phyloP scores from a whole-genome alignment of 2,797 vertebrate genomes.

The Falco berigora region DNA sequence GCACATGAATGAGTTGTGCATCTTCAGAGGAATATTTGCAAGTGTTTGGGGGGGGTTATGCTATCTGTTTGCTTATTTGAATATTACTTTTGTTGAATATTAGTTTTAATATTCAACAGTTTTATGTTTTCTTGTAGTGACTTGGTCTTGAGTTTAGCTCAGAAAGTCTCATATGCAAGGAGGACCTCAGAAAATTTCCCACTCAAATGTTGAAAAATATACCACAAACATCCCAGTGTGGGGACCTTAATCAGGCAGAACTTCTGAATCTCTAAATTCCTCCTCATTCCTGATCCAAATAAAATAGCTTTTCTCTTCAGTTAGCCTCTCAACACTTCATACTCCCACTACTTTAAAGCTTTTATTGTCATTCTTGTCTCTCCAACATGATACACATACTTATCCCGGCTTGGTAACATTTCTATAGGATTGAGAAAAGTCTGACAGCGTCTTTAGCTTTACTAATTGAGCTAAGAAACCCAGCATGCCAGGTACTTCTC shows the following conservation, averaged over 20 bases:
- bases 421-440: background rate
- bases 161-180: background rate
- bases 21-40: background rate
- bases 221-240: background rate
- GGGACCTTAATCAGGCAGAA: background rate
- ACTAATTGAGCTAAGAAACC: background rate
- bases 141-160: background rate
- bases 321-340: background rate
- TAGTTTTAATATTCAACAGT: background rate
- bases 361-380: conserved; percentile 1
- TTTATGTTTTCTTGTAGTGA: background rate
- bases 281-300: background rate
- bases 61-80: background rate
- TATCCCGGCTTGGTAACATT: background rate
- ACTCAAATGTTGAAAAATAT: background rate
- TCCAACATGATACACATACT: background rate
- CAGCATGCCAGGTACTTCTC: background rate
- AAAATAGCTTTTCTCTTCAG: background rate
- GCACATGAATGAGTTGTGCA: background rate
- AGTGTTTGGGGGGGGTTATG: background rate
- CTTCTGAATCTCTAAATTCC: background rate
- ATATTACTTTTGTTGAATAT: background rate
- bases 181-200: background rate
- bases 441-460: background rate
- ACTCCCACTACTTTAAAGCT: background rate